These are phyloP conservation scores for Antheraea yamamai DNA, from an alignment of 2,888 invertebrate genomes.

Conservation along the genomic window DNA sequence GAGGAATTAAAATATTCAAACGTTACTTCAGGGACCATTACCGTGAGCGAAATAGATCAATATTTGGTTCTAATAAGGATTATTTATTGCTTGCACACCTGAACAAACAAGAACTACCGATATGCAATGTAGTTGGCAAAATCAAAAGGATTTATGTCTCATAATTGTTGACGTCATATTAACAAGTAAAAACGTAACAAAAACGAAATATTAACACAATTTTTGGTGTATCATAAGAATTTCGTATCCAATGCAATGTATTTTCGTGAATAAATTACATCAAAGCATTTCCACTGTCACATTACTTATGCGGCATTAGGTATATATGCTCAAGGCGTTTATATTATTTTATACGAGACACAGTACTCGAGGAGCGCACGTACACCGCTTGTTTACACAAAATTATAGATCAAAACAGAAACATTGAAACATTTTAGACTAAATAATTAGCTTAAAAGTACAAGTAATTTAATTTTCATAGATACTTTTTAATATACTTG, in stretches of 20 bases:
- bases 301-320: conserved; percentile 20
- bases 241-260: not conserved
- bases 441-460: not conserved
- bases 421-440: not conserved
- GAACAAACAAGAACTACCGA: not conserved
- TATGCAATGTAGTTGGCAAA: not conserved
- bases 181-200: not conserved
- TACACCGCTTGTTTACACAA: conserved; percentile 16
- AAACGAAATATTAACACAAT: not conserved
- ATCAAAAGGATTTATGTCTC: not conserved
- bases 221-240: not conserved
- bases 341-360: conserved; percentile 17
- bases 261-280: conserved; percentile 3
- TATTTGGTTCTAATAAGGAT: not conserved
- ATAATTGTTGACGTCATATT: not conserved
- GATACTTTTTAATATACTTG: not conserved
- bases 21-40: no score
- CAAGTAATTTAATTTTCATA: not conserved
- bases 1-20: no score
- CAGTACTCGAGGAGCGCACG: not conserved
- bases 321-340: conserved; percentile 12
- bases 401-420: not conserved
- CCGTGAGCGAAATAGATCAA: no score
- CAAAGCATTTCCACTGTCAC: conserved; percentile 11
- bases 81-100: not conserved